Evolutionary conservation across 2,888 invertebrate species (phyloP).

Genomic region (Endotricha flammealis): DNA sequence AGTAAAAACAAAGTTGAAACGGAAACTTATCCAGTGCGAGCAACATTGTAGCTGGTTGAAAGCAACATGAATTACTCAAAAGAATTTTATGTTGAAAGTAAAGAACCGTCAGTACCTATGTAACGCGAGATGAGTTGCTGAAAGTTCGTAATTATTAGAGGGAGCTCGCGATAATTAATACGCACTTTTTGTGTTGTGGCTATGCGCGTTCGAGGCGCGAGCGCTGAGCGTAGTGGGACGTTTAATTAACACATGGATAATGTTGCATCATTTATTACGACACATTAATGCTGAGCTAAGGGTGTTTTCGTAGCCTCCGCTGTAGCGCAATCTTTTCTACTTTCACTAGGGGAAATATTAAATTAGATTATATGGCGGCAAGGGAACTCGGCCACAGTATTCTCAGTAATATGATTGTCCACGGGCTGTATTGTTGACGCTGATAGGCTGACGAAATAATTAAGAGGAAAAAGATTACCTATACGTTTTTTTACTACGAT

Average conservation of each 20-base stretch:
- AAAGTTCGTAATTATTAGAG: slow-evolving; percentile 64
- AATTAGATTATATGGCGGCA: too few species aligned
- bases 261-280: slow-evolving; percentile 20
- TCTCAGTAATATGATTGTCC: too few species aligned
- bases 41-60: slow-evolving; percentile 28
- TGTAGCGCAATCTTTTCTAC: too few species aligned
- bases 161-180: slow-evolving; percentile 59
- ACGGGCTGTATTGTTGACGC: too few species aligned
- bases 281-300: neutral
- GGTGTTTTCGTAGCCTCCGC: too few species aligned
- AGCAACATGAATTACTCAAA: slow-evolving; percentile 33
- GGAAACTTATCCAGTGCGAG: slow-evolving; percentile 26
- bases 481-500: too few species aligned
- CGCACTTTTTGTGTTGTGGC: slow-evolving; percentile 52
- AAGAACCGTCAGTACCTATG: too few species aligned
- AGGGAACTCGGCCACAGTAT: too few species aligned
- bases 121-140: slow-evolving; percentile 51
- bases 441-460: too few species aligned
- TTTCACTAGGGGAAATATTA: too few species aligned
- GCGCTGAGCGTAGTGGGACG: slow-evolving; percentile 14
- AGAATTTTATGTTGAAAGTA: slow-evolving; percentile 46
- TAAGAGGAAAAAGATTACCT: too few species aligned
- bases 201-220: slow-evolving; percentile 1
- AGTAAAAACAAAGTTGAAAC: slow-evolving; percentile 27
- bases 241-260: slow-evolving; percentile 24